Base-by-base conservation (phyloP, 2,797 vertebrate genomes). In the Pelobates cultripes region DNA sequence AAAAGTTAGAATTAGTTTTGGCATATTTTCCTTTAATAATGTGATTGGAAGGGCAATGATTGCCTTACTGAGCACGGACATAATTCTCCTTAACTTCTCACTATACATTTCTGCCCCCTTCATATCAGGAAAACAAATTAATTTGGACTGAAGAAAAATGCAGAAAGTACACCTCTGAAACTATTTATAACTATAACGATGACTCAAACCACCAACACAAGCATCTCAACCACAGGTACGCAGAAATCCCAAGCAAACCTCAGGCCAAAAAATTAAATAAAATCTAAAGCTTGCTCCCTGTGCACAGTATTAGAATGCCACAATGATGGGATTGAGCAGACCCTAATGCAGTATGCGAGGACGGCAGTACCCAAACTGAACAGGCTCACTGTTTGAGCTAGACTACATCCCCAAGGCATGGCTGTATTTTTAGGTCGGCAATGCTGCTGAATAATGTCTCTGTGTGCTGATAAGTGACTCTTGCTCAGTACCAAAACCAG, bases 321-420 rank as follows among this genome's bases (percentile, higher is more conserved):
- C 81, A 83, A 83, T 83, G 81, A 79, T 83, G 76, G 81, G 81
- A 83, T 83, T 83, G 81, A 83, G 75, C 75, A 83, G 76, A 75
- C 81, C 71, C 81, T 69, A 53, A 57, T 78, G 81, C 81, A 74
- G 71, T 83, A 60, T 78, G 76, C 71, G 9, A 83, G 76, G 76
- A 79, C 76, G 72, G 73, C 76, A 79, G 78, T 78, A 75, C 76
- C 51, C 60, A 79, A 78, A 43, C 81, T 83, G 81, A 83, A 83
- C 70, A 71, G 75, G 71, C 76, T 63, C 71, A 83, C 70, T 83
- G 81, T 83, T 83, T 77, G 68, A 51, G 64, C 81, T 70, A 83
- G 81, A 83, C 81, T 69, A 51, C 76, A 75, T 79, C 81, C 81
- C 81, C 66, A 79, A 83, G 81, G 81, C 76, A 78, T 61, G 70